Percentiles rank a stretch among this genome's conserved stretches.
phyloP scores from a whole-genome alignment of 2,113 vertebrate species.

The Rhinopomastus cyanomelas region DNA sequence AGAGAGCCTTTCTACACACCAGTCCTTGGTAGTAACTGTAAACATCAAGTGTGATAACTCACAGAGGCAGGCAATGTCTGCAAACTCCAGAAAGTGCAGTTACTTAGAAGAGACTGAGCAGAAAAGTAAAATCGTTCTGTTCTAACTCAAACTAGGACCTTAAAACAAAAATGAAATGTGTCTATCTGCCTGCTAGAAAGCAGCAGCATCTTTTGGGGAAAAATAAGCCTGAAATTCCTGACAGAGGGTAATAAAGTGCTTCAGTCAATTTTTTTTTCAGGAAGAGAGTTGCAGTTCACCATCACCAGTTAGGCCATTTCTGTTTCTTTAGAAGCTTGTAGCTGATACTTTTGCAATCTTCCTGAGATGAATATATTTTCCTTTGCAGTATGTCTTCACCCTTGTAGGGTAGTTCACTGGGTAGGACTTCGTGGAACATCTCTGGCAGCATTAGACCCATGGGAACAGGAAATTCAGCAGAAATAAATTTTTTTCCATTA shows the following conservation, averaged over 20 bases:
- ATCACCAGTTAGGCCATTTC: background rate
- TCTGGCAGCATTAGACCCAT: background rate
- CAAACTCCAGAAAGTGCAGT: too few relatives aligned
- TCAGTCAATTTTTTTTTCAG: background rate
- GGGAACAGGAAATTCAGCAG: background rate
- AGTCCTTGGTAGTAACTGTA: too few relatives aligned
- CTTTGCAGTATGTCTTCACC: too few relatives aligned
- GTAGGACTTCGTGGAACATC: accelerated
- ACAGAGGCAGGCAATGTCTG: too few relatives aligned
- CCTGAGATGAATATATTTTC: too few relatives aligned
- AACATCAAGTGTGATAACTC: too few relatives aligned
- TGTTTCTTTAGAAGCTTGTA: background rate
- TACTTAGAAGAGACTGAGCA: too few relatives aligned
- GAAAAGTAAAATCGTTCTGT: too few relatives aligned
- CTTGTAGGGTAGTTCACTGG: background rate
- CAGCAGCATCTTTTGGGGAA: background rate
- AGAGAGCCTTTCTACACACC: too few relatives aligned
- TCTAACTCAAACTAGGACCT: background rate
- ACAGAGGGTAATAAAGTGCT: background rate
- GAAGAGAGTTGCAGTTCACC: background rate
- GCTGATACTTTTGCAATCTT: background rate
- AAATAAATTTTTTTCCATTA: background rate
- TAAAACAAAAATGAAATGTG: background rate
- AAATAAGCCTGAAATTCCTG: background rate
- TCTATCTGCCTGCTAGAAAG: background rate